Conservation (phyloP, 2,888 invertebrate genomes). For the Volucella zonaria region DNA sequence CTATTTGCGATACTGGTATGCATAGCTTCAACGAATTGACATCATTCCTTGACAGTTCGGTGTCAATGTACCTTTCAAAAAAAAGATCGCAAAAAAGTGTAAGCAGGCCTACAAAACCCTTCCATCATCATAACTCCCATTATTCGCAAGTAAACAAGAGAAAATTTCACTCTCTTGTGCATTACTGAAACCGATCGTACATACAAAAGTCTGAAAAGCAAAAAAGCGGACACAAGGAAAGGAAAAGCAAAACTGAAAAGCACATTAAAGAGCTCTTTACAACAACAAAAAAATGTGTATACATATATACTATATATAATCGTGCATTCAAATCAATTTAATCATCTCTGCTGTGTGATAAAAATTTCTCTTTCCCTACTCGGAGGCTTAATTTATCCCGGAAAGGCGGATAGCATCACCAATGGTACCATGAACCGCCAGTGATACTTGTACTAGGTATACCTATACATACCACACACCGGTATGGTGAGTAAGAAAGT, state of each 20-base stretch:
- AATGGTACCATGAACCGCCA: neutral
- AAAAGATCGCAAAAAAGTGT: neutral
- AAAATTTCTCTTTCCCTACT: conserved; percentile 60
- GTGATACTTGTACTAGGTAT: no score
- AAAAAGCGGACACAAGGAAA: neutral
- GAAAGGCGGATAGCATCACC: conserved; percentile 31
- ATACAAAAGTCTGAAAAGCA: neutral
- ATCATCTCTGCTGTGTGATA: conserved; percentile 46
- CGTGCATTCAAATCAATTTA: conserved; percentile 43
- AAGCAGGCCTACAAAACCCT: conserved; percentile 10
- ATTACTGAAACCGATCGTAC: neutral
- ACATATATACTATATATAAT: neutral
- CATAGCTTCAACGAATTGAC: no score
- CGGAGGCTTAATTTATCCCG: conserved; percentile 29
- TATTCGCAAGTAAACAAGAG: conserved; percentile 19
- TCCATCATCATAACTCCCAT: neutral
- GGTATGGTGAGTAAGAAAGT: conserved; percentile 37
- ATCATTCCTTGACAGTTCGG: no score
- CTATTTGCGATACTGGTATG: no score
- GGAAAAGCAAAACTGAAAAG: conserved; percentile 10
- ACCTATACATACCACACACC: neutral
- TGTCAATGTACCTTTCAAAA: no score
- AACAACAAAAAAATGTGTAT: neutral
- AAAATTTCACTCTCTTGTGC: conserved; percentile 33
- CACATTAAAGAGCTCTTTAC: conserved; percentile 40